phyloP scores from a whole-genome alignment of 2,888 invertebrate genomes.

The Pardosa pseudoannulata region DNA sequence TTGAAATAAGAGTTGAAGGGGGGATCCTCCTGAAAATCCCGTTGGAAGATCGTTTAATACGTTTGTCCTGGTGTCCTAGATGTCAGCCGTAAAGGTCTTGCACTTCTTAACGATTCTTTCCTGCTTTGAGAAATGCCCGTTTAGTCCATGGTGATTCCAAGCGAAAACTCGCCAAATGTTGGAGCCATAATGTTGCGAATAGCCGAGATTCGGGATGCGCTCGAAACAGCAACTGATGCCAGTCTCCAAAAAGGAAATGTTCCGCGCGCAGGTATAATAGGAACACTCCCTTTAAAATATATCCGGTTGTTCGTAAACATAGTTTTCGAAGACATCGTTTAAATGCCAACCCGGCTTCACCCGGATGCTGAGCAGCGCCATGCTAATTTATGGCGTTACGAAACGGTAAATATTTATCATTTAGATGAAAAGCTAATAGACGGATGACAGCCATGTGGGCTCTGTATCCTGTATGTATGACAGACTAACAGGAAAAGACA shows the following conservation, averaged over 20 bases:
- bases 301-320: conserved; percentile 35
- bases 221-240: not conserved
- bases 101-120: no score
- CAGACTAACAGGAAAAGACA: not conserved
- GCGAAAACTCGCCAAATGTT: conserved; percentile 19
- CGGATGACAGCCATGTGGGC: conserved; percentile 13
- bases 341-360: conserved; percentile 29
- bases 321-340: conserved; percentile 33
- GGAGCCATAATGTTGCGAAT: not conserved
- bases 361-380: conserved; percentile 25
- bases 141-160: no score
- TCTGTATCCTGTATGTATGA: conserved; percentile 8
- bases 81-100: no score
- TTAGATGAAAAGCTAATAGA: conserved; percentile 23
- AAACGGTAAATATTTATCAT: conserved; percentile 36
- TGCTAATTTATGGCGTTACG: conserved; percentile 33
- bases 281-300: conserved; percentile 36
- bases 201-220: not conserved
- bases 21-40: no score
- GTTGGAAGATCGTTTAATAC: no score
- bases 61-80: no score
- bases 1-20: no score
- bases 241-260: conserved; percentile 24
- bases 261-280: conserved; percentile 18
- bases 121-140: no score